These are phyloP conservation scores for Panorpa germanica DNA, from an alignment of 2,888 invertebrate genomes.

Conservation along the genomic window DNA sequence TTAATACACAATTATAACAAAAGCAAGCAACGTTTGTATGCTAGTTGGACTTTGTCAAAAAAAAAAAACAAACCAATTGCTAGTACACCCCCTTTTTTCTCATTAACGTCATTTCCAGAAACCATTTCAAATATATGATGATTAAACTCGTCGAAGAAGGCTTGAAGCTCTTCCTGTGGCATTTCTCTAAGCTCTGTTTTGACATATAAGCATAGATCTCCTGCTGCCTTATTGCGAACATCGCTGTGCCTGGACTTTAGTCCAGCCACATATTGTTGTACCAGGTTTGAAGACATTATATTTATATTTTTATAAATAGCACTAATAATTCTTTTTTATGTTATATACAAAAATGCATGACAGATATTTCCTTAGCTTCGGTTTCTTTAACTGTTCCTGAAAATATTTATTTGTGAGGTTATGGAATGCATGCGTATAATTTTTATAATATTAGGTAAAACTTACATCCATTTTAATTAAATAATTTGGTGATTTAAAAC, in stretches of 20 bases:
- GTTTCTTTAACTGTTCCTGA: too few relatives aligned
- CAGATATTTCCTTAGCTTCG: too few relatives aligned
- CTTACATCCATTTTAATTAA: too few relatives aligned
- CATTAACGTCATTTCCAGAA: constrained; percentile 77
- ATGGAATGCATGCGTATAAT: too few relatives aligned
- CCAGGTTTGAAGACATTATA: constrained; percentile 37
- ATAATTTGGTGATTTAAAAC: too few relatives aligned
- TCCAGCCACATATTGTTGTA: constrained; percentile 66
- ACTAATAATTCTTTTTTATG: too few relatives aligned
- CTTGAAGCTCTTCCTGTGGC: constrained; percentile 73
- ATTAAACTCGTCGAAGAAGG: constrained; percentile 88
- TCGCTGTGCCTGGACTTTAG: constrained; percentile 80
- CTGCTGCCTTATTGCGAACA: constrained; percentile 65
- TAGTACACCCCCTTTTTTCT: constrained; percentile 87
- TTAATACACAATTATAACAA: constrained; percentile 11
- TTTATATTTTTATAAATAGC: too few relatives aligned
- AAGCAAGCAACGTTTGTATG: constrained; percentile 4
- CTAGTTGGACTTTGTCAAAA: constrained; percentile 1
- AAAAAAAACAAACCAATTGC: constrained; percentile 53
- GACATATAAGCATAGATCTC: constrained; percentile 77
- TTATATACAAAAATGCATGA: too few relatives aligned
- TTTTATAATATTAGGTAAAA: too few relatives aligned
- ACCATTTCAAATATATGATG: constrained; percentile 95
- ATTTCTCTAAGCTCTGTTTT: constrained; percentile 82
- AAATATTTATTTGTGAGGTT: too few relatives aligned